Conservation (phyloP, 2,113 vertebrate genomes). For the Mesoclemmys tuberculata region DNA sequence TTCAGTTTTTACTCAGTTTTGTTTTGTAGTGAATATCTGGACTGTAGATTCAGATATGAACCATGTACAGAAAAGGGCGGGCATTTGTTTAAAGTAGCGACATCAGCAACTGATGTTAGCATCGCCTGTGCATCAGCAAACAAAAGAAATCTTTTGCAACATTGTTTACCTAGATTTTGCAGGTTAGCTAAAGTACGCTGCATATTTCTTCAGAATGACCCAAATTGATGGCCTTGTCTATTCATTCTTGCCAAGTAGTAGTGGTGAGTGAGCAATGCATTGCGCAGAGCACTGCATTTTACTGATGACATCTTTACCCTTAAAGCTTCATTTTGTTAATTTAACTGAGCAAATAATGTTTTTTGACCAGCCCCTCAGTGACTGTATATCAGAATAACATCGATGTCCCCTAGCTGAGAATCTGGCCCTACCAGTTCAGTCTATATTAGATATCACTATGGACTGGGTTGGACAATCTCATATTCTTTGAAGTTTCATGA, state of each 20-base stretch:
- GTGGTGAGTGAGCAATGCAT: neutral
- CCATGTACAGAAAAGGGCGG: neutral
- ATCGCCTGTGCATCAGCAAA: constrained; percentile 14
- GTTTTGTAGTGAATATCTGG: neutral
- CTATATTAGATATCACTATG: neutral
- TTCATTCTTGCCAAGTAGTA: constrained; percentile 39
- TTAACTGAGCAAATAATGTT: neutral
- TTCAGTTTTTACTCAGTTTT: neutral
- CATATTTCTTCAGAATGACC: constrained; percentile 22
- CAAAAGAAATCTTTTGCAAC: neutral
- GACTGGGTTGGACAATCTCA: neutral
- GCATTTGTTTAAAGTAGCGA: neutral
- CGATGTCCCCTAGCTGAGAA: neutral
- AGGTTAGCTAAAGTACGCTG: neutral
- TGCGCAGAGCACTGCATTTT: constrained; percentile 8
- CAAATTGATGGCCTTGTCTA: constrained; percentile 19
- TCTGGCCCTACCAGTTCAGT: neutral
- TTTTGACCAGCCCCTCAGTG: neutral
- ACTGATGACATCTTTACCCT: constrained; percentile 4
- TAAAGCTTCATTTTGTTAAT: neutral
- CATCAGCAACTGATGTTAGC: neutral
- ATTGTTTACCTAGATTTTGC: neutral
- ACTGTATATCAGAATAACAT: neutral
- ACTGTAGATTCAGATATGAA: neutral
- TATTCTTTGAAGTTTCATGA: neutral